Conservation (phyloP, 2,113 vertebrate genomes). For the Leucopsar rothschildi region DNA sequence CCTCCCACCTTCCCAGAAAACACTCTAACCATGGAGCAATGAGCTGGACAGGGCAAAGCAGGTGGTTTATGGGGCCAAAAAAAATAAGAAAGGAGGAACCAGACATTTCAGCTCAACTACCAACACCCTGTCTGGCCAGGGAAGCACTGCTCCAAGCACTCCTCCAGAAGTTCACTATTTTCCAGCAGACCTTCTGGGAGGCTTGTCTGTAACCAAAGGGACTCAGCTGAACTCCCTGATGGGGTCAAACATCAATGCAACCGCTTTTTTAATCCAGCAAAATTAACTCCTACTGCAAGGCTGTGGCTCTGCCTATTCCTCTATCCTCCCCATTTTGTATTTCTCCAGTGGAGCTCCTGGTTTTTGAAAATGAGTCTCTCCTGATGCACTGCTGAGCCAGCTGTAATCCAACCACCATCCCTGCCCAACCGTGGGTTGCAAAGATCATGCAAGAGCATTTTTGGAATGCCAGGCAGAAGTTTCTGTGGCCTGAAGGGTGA, state of each 20-base stretch:
- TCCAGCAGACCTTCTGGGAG: neutral
- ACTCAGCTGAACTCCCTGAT: neutral
- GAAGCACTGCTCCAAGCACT: neutral
- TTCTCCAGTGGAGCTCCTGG: neutral
- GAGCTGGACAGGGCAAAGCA: neutral
- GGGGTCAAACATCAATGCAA: neutral
- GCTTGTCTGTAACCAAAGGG: neutral
- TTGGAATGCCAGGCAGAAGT: neutral
- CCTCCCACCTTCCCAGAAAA: neutral
- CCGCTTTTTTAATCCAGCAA: neutral
- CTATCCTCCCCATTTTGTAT: neutral
- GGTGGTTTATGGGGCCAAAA: neutral
- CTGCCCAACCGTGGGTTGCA: rapidly evolving
- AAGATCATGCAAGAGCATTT: neutral
- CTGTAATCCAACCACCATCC: neutral
- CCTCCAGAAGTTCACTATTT: neutral
- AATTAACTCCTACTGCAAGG: neutral
- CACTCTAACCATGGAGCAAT: rapidly evolving
- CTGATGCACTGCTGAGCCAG: neutral
- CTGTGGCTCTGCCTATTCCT: neutral
- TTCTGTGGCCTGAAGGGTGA: neutral
- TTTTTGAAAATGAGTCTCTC: neutral
- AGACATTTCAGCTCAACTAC: neutral
- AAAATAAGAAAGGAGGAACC: neutral
- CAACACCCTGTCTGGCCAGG: neutral